Percentiles rank a stretch among this genome's conserved stretches.
phyloP scores from a whole-genome alignment of 2,797 vertebrate genomes.

The Enteromius thamalakanensis region DNA sequence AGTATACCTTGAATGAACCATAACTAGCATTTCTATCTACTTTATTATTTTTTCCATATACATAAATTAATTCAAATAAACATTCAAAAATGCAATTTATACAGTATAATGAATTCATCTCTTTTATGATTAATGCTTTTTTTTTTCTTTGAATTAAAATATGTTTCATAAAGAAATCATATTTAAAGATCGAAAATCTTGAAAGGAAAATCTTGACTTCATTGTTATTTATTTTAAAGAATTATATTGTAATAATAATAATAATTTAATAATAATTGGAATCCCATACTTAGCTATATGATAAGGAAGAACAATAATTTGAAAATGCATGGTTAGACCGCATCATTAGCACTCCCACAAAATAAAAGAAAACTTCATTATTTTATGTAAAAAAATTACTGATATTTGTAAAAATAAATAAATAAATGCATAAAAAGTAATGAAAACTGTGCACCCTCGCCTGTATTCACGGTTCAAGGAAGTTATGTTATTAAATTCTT shows the following conservation, averaged over 20 bases:
- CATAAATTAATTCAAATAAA: not conserved
- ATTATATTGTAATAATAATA: not conserved
- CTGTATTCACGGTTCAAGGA: not conserved
- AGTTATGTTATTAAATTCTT: not conserved
- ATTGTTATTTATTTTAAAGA: not conserved
- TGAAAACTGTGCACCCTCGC: not conserved
- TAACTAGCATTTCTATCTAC: not conserved
- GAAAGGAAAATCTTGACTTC: not conserved
- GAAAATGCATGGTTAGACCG: not conserved
- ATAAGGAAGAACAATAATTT: not conserved
- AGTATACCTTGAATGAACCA: not conserved
- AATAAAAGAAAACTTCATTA: not conserved
- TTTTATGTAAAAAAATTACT: not conserved
- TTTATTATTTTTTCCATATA: not conserved
- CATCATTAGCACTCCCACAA: not conserved
- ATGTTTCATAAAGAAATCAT: not conserved
- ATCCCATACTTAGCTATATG: not conserved
- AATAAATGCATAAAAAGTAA: not conserved
- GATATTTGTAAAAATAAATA: not conserved
- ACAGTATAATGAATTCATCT: not conserved
- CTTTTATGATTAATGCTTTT: not conserved
- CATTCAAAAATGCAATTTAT: not conserved
- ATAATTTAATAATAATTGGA: not conserved
- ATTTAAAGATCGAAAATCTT: not conserved
- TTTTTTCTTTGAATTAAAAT: not conserved